These are phyloP conservation scores for Mamestra brassicae DNA, from an alignment of 2,888 invertebrate species.

Conservation along the genomic window DNA sequence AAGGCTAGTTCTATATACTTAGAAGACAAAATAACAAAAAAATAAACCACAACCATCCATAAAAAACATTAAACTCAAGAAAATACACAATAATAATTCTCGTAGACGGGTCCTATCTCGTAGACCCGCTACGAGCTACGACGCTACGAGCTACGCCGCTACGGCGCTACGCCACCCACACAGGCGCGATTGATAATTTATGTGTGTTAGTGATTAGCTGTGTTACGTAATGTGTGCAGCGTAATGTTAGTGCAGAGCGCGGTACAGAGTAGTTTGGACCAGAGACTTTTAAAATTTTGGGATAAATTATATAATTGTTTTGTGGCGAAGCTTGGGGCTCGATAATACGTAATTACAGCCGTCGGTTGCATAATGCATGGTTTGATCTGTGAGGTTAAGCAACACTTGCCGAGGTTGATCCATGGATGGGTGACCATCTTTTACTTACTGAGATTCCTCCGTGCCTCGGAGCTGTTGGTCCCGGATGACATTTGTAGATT, in stretches of 20 bases:
- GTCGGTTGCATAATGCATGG: neutral
- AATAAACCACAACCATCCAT: neutral
- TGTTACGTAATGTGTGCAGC: constrained; percentile 74
- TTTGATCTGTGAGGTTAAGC: neutral
- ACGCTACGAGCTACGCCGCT: constrained; percentile 65
- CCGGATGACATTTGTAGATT: no score
- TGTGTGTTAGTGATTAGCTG: constrained; percentile 76
- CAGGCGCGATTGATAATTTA: constrained; percentile 66
- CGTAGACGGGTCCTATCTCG: constrained; percentile 66
- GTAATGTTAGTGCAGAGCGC: constrained; percentile 64
- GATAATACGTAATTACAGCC: neutral
- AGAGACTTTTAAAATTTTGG: constrained; percentile 2
- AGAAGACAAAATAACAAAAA: no score
- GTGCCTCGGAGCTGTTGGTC: no score
- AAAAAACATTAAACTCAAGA: constrained; percentile 22
- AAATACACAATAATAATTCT: constrained; percentile 46
- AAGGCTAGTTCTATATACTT: no score
- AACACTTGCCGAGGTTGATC: no score
- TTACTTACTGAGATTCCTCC: no score
- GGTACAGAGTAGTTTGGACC: constrained; percentile 66
- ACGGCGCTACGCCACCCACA: constrained; percentile 62
- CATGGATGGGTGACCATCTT: no score
- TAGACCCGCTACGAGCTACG: constrained; percentile 65
- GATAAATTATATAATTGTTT: neutral
- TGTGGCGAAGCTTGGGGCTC: neutral